These are phyloP conservation scores for Emydura subglobosa DNA, from an alignment of 2,113 vertebrate species.

Conservation along the genomic window DNA sequence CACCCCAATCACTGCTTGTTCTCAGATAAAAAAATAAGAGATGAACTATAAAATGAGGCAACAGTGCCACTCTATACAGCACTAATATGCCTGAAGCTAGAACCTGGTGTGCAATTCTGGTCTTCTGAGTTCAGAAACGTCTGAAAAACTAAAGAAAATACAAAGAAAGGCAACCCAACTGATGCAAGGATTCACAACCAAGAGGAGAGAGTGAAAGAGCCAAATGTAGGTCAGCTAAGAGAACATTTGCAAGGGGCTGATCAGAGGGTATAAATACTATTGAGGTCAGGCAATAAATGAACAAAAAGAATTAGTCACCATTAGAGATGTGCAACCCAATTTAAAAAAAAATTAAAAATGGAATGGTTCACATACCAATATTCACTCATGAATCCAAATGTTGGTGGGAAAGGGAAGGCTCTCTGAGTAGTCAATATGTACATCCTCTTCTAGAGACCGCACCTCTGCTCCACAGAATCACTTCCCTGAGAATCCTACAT, in stretches of 20 bases:
- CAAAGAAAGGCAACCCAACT: background rate
- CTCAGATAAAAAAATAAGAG: background rate
- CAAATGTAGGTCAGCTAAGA: no score
- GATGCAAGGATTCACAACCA: no score
- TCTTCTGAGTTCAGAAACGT: background rate
- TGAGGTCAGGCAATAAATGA: background rate
- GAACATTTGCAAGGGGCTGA: no score
- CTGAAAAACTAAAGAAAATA: background rate
- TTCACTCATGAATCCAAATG: slow-evolving; percentile 30
- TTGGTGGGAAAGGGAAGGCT: background rate
- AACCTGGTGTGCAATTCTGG: background rate
- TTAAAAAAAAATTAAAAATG: background rate
- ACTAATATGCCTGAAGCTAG: background rate
- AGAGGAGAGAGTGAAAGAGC: no score
- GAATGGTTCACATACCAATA: slow-evolving; percentile 33
- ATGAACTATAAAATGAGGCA: no score
- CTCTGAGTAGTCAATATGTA: background rate
- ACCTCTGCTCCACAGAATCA: background rate
- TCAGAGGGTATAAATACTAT: background rate
- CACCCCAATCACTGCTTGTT: background rate
- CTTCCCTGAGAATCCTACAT: background rate
- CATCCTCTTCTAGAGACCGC: background rate
- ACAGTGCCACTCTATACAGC: no score
- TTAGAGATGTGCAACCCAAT: background rate
- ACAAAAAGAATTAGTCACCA: background rate